Evolutionary conservation across 2,797 vertebrate genomes (phyloP), one percentile per base, ranked within the genome.

Genomic region (Platyrinchus mystaceus): DNA sequence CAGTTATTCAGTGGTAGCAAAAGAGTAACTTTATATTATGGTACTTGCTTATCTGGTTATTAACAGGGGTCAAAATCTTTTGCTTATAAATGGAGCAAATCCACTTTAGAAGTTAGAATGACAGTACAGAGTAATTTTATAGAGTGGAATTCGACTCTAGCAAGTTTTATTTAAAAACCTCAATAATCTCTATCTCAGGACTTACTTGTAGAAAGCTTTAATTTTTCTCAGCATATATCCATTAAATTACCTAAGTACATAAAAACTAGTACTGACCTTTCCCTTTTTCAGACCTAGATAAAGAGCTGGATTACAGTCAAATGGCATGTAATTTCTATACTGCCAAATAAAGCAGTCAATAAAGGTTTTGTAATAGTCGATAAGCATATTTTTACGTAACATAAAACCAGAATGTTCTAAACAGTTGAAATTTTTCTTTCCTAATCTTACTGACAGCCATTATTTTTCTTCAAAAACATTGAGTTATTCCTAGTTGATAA

Each of bases 221-320:
- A 14, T 49, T 84, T 91, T 89, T 78, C 47, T 94, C 63, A 85
- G 41, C 14, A 3, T 86, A 56, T 84, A 92, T 96, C 84, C 78
- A 60, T 77, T 89, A 71, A 95, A 91, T 90, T 93, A 70, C 44
- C 24, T 30, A 71, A 75, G 30, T 95, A 92, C 58, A 64, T 92
- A 75, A 87, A 76, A 73, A 6, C 20, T 52, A 52, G 22, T 73
- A 41, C 34, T 88, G 78, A 79, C 84, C 84, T 95, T 94, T 92
- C 12, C 37, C 5, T 79, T 32, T 89, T 93, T 67, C 53, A 95
- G 30, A 84, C 34, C 67, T 75, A 89, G 84, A 87, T 92, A 97
- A 95, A 89, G 53, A 76, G 22, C 73, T 91, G 58, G 46, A 88
- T 94, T 93, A 70, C 66, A 85, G 49, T 87, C 75, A 88, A 93